phyloP scores from a whole-genome alignment of 2,113 vertebrate genomes.

The Nanorana parkeri region DNA sequence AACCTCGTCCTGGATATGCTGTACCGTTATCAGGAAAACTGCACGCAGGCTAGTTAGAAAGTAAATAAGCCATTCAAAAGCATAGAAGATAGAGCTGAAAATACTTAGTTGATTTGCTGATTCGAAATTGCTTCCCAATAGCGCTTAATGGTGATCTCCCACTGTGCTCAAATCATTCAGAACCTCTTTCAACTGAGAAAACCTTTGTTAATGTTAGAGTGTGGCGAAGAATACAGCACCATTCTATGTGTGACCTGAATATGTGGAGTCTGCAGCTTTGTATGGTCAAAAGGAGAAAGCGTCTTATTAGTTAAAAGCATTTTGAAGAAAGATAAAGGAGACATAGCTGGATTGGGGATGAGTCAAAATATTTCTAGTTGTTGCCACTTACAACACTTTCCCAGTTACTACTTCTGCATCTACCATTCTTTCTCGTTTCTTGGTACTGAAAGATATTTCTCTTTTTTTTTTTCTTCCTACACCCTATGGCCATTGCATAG shows the following conservation, averaged over 20 bases:
- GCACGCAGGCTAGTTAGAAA: conserved; percentile 58
- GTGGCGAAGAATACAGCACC: conserved; percentile 54
- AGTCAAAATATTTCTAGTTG: conserved; percentile 57
- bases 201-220: conserved; percentile 59
- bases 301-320: conserved; percentile 59
- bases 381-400: conserved; percentile 38
- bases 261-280: conserved; percentile 54
- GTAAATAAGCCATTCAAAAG: conserved; percentile 59
- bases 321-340: conserved; percentile 55
- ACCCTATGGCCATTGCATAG: not conserved
- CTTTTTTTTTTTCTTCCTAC: conserved; percentile 10
- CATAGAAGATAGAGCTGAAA: conserved; percentile 59
- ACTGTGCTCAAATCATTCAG: conserved; percentile 58
- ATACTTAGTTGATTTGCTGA: conserved; percentile 59
- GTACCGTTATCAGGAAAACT: conserved; percentile 58
- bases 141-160: conserved; percentile 58
- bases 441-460: not conserved
- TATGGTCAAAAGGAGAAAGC: conserved; percentile 57
- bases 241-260: conserved; percentile 59
- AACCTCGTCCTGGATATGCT: conserved; percentile 58
- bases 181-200: conserved; percentile 59
- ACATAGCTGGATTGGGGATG: conserved; percentile 46
- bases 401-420: conserved; percentile 31
- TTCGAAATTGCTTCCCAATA: conserved; percentile 58
- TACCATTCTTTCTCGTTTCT: not conserved